These are phyloP conservation scores for Papilio glaucus DNA, from an alignment of 1,140 invertebrate species.

Conservation along the genomic window DNA sequence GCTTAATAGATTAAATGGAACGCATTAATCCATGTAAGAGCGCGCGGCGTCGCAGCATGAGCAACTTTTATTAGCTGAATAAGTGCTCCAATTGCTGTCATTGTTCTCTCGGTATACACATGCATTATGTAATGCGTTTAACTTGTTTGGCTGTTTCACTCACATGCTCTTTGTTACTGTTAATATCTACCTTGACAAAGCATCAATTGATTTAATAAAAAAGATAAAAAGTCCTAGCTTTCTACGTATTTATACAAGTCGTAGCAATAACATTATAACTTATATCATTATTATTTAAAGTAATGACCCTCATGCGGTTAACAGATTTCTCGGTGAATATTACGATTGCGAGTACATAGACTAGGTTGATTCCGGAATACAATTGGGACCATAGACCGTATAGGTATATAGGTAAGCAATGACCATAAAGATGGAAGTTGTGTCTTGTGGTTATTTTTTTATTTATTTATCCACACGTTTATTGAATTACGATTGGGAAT, in stretches of 20 bases:
- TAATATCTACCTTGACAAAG: not conserved
- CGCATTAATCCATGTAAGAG: conserved; percentile 68
- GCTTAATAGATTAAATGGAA: conserved; percentile 76
- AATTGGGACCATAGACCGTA: too few species aligned
- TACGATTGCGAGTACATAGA: too few species aligned
- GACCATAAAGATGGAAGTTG: too few species aligned
- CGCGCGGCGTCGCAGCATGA: conserved; percentile 45
- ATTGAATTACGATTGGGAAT: too few species aligned
- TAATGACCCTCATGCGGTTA: too few species aligned
- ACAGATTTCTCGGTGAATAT: too few species aligned
- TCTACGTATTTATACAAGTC: not conserved
- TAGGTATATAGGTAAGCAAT: too few species aligned
- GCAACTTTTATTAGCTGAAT: conserved; percentile 67
- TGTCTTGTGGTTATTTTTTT: too few species aligned
- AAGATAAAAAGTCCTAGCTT: not conserved
- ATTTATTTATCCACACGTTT: too few species aligned
- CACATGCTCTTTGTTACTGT: not conserved
- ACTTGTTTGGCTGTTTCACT: conserved; percentile 18
- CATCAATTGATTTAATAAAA: not conserved
- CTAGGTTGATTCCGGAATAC: too few species aligned
- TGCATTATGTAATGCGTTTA: conserved; percentile 31
- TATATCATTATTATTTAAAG: not conserved
- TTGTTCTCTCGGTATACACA: conserved; percentile 50
- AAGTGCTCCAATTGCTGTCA: conserved; percentile 68
- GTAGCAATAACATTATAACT: not conserved